A percentile compares a stretch with the other conserved stretches of the same genome.
These are phyloP conservation scores for Protobothrops flavoviridis DNA, from an alignment of 2,113 vertebrate genomes.

Conservation along the genomic window DNA sequence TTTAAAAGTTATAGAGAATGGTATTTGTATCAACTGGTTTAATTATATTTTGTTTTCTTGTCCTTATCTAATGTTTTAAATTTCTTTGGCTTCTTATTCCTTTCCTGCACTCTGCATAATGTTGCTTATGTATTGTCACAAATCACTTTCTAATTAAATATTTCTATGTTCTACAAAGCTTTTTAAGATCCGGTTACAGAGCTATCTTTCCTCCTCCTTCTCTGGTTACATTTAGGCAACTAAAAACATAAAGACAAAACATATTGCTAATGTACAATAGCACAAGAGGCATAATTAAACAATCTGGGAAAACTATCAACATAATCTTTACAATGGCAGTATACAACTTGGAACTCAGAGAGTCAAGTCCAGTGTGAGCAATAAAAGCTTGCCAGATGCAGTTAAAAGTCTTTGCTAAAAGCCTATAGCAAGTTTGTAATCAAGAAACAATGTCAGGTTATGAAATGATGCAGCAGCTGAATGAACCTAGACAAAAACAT, in stretches of 20 bases:
- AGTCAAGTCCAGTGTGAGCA: not conserved
- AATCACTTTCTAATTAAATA: not conserved
- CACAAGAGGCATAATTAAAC: not conserved
- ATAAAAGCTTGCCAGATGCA: not conserved
- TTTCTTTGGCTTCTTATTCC: not conserved
- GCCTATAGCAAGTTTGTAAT: not conserved
- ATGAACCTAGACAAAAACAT: not conserved
- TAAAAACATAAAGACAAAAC: not conserved
- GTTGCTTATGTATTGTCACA: not conserved
- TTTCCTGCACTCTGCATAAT: not conserved
- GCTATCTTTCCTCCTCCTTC: slow-evolving; percentile 14
- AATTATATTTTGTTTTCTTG: not conserved
- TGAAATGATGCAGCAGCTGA: not conserved
- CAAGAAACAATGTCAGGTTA: not conserved
- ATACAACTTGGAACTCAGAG: not conserved
- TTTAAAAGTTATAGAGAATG: not conserved
- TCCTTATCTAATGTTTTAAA: not conserved
- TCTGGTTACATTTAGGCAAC: not conserved
- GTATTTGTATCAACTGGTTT: not conserved
- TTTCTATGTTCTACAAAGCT: slow-evolving; percentile 33
- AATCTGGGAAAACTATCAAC: not conserved
- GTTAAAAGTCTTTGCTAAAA: not conserved
- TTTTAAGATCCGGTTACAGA: slow-evolving; percentile 5
- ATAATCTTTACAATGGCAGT: not conserved
- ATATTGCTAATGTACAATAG: not conserved